Percentiles rank a stretch among this genome's conserved stretches.
phyloP scores from a whole-genome alignment of 1,140 invertebrate species.

The Adelges cooleyi region DNA sequence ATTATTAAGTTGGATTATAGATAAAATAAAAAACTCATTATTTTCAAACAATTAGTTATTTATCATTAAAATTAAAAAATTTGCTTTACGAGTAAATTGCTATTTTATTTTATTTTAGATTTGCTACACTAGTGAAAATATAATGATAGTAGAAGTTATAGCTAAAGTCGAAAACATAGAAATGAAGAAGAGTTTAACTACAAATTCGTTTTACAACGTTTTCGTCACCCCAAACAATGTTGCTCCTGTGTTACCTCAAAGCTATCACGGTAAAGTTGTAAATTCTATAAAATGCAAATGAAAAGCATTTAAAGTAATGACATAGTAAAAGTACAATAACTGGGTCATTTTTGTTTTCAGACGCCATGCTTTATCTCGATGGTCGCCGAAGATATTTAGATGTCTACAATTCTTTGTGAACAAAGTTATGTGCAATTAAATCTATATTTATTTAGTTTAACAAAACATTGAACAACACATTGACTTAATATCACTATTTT shows the following conservation, averaged over 20 bases:
- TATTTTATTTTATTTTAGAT: constrained; percentile 42
- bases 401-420: neutral
- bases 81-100: neutral
- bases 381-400: constrained; percentile 45
- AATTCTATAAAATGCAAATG: neutral
- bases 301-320: too few relatives aligned
- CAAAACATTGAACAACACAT: too few relatives aligned
- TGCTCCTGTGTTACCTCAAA: constrained; percentile 49
- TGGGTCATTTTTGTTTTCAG: constrained; percentile 37
- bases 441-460: too few relatives aligned
- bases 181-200: constrained; percentile 46
- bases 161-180: constrained; percentile 55
- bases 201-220: constrained; percentile 69
- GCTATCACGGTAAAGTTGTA: constrained; percentile 50
- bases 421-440: too few relatives aligned
- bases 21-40: too few relatives aligned
- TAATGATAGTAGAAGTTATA: constrained; percentile 53
- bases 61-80: too few relatives aligned
- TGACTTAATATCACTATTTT: too few relatives aligned
- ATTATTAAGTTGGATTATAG: too few relatives aligned
- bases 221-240: constrained; percentile 47
- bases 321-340: neutral
- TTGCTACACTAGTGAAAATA: constrained; percentile 52
- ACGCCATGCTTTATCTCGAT: constrained; percentile 62
- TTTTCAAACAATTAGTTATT: too few relatives aligned